Conservation (phyloP, 2,113 vertebrate genomes). For the Lycaon pictus region DNA sequence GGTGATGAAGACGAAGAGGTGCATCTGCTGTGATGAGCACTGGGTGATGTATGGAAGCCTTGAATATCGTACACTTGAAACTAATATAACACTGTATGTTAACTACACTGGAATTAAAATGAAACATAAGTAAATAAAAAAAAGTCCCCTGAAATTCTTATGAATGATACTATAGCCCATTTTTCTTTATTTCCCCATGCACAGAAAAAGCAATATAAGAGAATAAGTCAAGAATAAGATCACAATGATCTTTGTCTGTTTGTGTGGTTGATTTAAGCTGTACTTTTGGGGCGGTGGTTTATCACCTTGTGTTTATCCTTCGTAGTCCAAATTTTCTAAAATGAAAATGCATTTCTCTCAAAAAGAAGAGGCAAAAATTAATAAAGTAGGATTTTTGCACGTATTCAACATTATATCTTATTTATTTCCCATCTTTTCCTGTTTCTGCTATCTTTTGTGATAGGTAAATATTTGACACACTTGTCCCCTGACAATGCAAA, state of each 20-base stretch:
- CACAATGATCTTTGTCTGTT: accelerated
- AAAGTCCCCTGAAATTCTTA: neutral
- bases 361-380: neutral
- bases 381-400: neutral
- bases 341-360: neutral
- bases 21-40: neutral
- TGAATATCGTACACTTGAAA: neutral
- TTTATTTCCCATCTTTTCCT: neutral
- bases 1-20: neutral
- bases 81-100: neutral
- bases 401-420: neutral
- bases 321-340: neutral
- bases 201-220: neutral
- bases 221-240: neutral
- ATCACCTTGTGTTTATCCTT: neutral
- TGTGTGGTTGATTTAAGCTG: neutral
- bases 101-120: neutral
- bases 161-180: neutral
- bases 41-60: neutral
- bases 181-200: neutral
- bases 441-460: neutral
- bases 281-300: neutral
- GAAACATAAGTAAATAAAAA: neutral
- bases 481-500: neutral
- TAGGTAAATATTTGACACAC: neutral